Evolutionary conservation across 2,113 vertebrate genomes (phyloP).

Genomic region (Indicator indicator): DNA sequence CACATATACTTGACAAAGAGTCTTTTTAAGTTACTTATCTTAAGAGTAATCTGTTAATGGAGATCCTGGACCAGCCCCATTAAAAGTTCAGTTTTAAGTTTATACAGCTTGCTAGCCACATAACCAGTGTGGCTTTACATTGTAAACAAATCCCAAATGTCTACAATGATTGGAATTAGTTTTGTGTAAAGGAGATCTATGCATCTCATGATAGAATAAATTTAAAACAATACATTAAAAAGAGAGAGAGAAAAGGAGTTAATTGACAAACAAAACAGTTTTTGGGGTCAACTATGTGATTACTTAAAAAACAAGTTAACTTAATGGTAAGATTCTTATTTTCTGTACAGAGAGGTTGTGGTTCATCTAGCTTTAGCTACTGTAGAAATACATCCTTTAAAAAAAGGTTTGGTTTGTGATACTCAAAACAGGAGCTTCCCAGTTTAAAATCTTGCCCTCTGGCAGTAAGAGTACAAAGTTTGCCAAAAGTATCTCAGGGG

Average conservation of each 20-base stretch:
- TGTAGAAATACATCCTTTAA: conserved; percentile 9
- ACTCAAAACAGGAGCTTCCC: conserved; percentile 20
- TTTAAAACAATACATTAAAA: conserved; percentile 55
- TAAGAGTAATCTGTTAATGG: conserved; percentile 75
- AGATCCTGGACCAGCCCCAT: conserved; percentile 79
- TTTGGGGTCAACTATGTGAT: not conserved
- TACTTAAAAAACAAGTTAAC: conserved; percentile 59
- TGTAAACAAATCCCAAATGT: conserved; percentile 71
- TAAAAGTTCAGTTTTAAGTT: conserved; percentile 78
- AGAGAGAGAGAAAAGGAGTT: conserved; percentile 2
- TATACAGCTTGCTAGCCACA: conserved; percentile 80
- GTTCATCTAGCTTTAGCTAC: conserved; percentile 48
- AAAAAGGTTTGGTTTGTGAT: not conserved
- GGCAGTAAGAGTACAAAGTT: not conserved
- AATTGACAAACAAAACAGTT: conserved; percentile 36
- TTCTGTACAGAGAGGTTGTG: conserved; percentile 54
- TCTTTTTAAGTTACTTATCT: conserved; percentile 80
- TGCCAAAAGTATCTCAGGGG: not conserved
- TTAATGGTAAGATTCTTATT: conserved; percentile 44
- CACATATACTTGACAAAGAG: conserved; percentile 75
- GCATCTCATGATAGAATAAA: conserved; percentile 59
- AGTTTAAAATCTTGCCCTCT: conserved; percentile 8
- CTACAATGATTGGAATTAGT: conserved; percentile 64
- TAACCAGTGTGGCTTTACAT: conserved; percentile 76
- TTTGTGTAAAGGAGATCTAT: conserved; percentile 52